Percentiles rank a stretch among this genome's conserved stretches.
These are phyloP conservation scores for Nineta flava DNA, from an alignment of 2,888 invertebrate genomes.

Conservation along the genomic window DNA sequence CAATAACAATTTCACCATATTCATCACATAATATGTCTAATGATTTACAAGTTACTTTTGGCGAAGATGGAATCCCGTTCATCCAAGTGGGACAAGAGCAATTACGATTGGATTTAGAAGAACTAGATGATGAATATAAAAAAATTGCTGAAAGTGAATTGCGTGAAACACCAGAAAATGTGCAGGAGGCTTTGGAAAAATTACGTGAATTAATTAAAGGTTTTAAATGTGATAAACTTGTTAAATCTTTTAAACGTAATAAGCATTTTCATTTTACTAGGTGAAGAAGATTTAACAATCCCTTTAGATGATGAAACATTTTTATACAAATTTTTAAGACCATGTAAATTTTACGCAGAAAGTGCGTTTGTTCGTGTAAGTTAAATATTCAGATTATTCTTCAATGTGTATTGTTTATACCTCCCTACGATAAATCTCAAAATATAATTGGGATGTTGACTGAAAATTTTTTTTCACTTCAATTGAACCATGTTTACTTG, in stretches of 20 bases:
- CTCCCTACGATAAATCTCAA: too few species aligned
- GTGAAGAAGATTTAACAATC: conserved; percentile 40
- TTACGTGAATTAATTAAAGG: conserved; percentile 42
- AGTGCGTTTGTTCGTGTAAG: conserved; percentile 60
- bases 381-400: conserved; percentile 1
- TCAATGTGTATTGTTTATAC: too few species aligned
- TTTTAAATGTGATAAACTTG: conserved; percentile 18
- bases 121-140: conserved; percentile 35
- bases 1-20: neutral
- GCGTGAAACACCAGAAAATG: conserved; percentile 53
- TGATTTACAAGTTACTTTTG: neutral
- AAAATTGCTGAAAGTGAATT: conserved; percentile 50
- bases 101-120: conserved; percentile 45
- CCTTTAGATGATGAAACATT: conserved; percentile 57
- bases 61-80: conserved; percentile 37
- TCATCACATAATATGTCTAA: neutral
- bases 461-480: too few species aligned
- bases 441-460: too few species aligned
- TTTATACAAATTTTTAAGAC: conserved; percentile 63
- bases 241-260: neutral
- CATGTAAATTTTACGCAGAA: conserved; percentile 73
- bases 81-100: conserved; percentile 40
- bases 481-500: too few species aligned
- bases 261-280: conserved; percentile 29
- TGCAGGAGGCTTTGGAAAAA: conserved; percentile 40